These are phyloP conservation scores for Sitobion miscanthi DNA, from an alignment of 1,140 invertebrate species.

Conservation along the genomic window DNA sequence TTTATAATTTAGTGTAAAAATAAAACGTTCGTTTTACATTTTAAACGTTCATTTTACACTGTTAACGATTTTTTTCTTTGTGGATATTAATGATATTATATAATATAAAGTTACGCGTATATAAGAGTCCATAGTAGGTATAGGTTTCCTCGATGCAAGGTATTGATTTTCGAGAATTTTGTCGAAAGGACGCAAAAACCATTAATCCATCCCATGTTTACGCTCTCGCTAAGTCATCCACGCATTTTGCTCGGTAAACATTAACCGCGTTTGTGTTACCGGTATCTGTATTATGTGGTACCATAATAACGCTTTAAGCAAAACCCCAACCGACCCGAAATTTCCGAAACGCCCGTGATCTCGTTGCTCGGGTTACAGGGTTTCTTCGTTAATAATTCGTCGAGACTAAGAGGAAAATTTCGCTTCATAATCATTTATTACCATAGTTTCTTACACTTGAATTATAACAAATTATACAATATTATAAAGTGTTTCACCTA, in stretches of 20 bases:
- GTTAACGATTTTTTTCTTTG: background rate
- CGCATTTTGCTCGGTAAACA: constrained; percentile 19
- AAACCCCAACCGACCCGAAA: background rate
- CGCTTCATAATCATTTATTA: background rate
- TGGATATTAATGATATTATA: background rate
- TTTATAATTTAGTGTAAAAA: background rate
- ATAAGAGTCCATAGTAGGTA: background rate
- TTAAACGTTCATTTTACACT: background rate
- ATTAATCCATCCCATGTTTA: constrained; percentile 29
- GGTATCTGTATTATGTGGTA: background rate
- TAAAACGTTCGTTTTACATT: background rate
- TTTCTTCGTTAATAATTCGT: constrained; percentile 20
- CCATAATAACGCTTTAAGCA: constrained; percentile 25
- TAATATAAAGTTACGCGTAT: background rate
- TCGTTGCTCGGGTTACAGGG: constrained; percentile 8
- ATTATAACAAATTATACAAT: background rate
- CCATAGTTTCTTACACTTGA: background rate
- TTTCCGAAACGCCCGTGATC: constrained; percentile 19
- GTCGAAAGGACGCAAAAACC: constrained; percentile 11
- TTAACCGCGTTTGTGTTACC: constrained; percentile 26
- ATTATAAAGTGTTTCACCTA: background rate
- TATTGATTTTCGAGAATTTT: constrained; percentile 21
- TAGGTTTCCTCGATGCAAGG: background rate
- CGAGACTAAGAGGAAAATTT: background rate
- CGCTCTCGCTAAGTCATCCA: background rate